A percentile compares a stretch with the other conserved stretches of the same genome.
Conservation (phyloP, 2,797 vertebrate species). For the Hapalemur alaotrensis region DNA sequence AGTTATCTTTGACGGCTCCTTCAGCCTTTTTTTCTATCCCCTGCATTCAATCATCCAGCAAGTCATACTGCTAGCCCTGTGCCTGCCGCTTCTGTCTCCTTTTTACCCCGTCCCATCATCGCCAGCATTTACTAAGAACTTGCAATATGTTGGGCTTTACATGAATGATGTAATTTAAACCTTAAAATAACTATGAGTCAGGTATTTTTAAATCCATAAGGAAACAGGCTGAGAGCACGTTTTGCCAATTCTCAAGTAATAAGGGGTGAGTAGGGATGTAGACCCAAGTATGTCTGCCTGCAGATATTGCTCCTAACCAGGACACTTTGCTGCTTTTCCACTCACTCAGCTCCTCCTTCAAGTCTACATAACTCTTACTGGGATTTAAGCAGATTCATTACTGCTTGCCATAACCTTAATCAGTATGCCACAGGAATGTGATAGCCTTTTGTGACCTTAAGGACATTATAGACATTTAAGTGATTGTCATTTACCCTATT, state of each 20-base stretch:
- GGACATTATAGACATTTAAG: background rate
- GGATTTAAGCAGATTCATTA: background rate
- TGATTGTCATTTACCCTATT: background rate
- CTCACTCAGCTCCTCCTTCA: background rate
- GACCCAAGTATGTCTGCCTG: background rate
- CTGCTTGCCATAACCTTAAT: background rate
- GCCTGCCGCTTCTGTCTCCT: background rate
- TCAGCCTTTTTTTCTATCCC: background rate
- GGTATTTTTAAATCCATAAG: background rate
- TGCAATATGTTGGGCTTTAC: background rate
- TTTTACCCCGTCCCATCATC: too few relatives aligned
- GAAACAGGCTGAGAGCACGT: background rate
- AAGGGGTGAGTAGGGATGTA: background rate
- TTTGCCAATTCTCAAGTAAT: background rate
- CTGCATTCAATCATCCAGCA: background rate
- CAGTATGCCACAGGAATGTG: background rate
- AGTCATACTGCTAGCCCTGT: background rate
- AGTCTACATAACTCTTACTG: background rate
- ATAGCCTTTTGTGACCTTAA: background rate
- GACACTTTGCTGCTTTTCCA: background rate
- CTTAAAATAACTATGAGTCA: background rate
- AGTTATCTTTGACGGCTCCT: background rate
- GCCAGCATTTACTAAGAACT: background rate
- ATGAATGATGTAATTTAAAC: background rate
- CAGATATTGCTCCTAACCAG: background rate